phyloP scores from a whole-genome alignment of 2,888 invertebrate species.

The Volucella inanis region DNA sequence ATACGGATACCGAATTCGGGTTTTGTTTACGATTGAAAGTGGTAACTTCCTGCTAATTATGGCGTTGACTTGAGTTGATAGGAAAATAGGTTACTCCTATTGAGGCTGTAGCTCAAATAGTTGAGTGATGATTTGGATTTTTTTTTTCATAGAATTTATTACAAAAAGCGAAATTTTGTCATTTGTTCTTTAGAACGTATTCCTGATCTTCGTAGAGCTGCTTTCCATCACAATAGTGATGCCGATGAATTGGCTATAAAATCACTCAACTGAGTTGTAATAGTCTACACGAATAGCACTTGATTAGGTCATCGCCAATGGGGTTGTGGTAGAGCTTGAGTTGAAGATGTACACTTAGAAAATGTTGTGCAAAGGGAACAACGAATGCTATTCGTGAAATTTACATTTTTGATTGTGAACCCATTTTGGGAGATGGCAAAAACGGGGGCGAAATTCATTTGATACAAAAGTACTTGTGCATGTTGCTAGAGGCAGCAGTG shows the following conservation, averaged over 20 bases:
- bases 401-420: constrained; percentile 53
- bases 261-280: neutral
- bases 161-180: neutral
- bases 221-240: constrained; percentile 30
- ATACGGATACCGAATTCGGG: neutral
- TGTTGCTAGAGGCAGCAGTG: no score
- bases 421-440: constrained; percentile 2
- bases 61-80: constrained; percentile 24
- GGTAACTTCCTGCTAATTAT: constrained; percentile 39
- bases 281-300: neutral
- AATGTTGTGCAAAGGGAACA: constrained; percentile 22
- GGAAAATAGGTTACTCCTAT: constrained; percentile 14
- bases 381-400: neutral
- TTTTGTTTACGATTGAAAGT: constrained; percentile 17
- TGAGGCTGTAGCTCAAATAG: neutral
- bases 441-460: neutral
- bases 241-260: constrained; percentile 14
- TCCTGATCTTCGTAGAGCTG: neutral
- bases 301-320: neutral
- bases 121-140: neutral
- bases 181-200: neutral
- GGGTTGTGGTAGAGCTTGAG: neutral
- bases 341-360: constrained; percentile 1
- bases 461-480: neutral
- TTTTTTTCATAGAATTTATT: constrained; percentile 13